phyloP scores from a whole-genome alignment of 1,140 invertebrate genomes.

The Ditylenchus dipsaci region DNA sequence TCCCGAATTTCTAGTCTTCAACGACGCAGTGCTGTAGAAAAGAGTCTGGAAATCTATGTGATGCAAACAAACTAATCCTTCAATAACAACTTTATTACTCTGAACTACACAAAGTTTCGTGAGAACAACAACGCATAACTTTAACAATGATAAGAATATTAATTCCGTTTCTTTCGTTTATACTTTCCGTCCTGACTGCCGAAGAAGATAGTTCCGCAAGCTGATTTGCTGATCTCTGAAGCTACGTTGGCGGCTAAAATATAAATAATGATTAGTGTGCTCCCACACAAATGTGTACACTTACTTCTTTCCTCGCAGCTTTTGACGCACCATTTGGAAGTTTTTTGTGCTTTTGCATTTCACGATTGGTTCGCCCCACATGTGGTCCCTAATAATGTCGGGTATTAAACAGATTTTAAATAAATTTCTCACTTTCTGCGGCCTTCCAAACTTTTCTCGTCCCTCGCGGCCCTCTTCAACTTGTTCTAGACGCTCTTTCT shows the following conservation, averaged over 20 bases:
- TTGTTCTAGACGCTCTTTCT: slow-evolving; percentile 48
- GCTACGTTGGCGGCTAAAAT: slow-evolving; percentile 37
- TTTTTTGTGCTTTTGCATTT: slow-evolving; percentile 54
- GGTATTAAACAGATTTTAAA: slow-evolving; percentile 11
- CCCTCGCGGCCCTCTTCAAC: slow-evolving; percentile 46
- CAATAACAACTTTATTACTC: neutral
- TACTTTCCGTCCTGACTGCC: slow-evolving; percentile 42
- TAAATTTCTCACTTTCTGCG: slow-evolving; percentile 45
- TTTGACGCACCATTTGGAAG: slow-evolving; percentile 53
- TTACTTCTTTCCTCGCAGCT: slow-evolving; percentile 52
- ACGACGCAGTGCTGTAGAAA: too few species aligned
- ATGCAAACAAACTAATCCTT: neutral
- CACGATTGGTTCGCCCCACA: slow-evolving; percentile 52
- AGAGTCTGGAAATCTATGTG: too few species aligned
- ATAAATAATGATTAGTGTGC: too few species aligned
- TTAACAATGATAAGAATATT: slow-evolving; percentile 1
- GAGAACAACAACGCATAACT: neutral
- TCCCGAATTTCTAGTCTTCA: too few species aligned
- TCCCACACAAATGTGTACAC: too few species aligned
- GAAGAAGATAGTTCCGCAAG: slow-evolving; percentile 50
- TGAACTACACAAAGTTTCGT: neutral
- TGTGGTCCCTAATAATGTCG: slow-evolving; percentile 47
- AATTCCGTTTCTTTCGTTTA: neutral
- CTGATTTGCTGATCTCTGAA: slow-evolving; percentile 51
- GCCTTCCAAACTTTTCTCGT: slow-evolving; percentile 40